Percentiles rank a stretch among this genome's conserved stretches.
Evolutionary conservation across 2,888 invertebrate species (phyloP).

Genomic region (Oeneis ivallda): DNA sequence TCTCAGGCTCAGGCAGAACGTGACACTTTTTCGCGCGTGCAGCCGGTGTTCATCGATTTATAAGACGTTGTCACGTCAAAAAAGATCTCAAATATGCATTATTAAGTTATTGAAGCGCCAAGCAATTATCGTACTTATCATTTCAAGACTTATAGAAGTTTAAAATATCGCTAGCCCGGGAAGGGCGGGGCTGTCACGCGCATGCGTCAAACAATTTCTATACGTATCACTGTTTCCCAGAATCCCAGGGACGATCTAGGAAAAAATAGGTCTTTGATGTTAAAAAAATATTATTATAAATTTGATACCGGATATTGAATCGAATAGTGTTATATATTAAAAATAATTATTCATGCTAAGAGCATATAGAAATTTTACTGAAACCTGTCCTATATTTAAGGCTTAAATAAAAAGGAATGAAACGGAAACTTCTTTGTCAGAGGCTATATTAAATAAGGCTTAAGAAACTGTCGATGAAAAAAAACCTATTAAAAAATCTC

Average conservation of each 20-base stretch:
- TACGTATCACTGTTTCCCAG: slow-evolving; percentile 48
- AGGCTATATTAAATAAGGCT: not conserved
- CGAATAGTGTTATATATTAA: not conserved
- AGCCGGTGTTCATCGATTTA: too few species aligned
- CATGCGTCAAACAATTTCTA: slow-evolving; percentile 54
- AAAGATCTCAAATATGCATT: not conserved
- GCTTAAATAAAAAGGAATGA: not conserved
- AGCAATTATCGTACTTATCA: slow-evolving; percentile 41
- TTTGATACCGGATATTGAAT: not conserved
- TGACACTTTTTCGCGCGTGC: too few species aligned
- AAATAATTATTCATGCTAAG: not conserved
- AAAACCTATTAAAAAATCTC: slow-evolving; percentile 39
- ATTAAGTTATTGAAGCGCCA: slow-evolving; percentile 33
- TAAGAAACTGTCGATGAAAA: not conserved
- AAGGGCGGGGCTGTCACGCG: slow-evolving; percentile 70
- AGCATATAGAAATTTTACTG: not conserved
- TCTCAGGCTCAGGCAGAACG: too few species aligned
- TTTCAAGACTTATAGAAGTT: slow-evolving; percentile 51
- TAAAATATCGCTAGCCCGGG: slow-evolving; percentile 60
- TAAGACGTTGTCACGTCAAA: too few species aligned
- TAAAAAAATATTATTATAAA: not conserved
- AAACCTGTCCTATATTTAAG: not conserved
- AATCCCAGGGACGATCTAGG: slow-evolving; percentile 55
- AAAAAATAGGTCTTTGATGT: slow-evolving; percentile 21
- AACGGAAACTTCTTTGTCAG: not conserved